Evolutionary conservation across 2,113 vertebrate species (phyloP).

Genomic region (Aspiorhynchus laticeps): DNA sequence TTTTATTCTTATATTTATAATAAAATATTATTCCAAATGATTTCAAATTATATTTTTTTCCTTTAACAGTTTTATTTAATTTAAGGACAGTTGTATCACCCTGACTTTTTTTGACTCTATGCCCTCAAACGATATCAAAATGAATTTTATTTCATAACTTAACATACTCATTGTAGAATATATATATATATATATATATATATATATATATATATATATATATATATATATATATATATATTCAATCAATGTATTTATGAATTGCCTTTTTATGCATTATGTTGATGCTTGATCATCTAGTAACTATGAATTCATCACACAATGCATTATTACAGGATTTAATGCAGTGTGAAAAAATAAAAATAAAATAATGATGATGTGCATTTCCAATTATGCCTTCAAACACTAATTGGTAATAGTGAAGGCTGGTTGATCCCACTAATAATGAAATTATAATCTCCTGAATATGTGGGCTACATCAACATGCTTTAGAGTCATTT

Average conservation of each 20-base stretch:
- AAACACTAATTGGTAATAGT: conserved; percentile 12
- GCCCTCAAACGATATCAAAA: too few species aligned
- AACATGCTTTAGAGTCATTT: conserved; percentile 48
- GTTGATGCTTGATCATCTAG: background rate
- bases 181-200: too few species aligned
- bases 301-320: background rate
- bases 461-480: conserved; percentile 31
- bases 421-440: conserved; percentile 40
- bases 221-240: background rate
- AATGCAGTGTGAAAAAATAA: background rate
- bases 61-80: background rate
- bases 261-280: background rate
- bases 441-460: conserved; percentile 42
- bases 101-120: too few species aligned
- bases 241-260: background rate
- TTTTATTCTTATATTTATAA: background rate
- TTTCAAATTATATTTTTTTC: too few species aligned
- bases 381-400: conserved; percentile 38
- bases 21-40: background rate
- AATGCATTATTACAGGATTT: background rate
- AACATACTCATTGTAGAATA: too few species aligned
- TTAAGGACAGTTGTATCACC: background rate
- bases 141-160: too few species aligned
- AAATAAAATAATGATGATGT: background rate
- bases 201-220: background rate